Evolutionary conservation across 2,888 invertebrate genomes (phyloP).

Genomic region (Agrypnus murinus): DNA sequence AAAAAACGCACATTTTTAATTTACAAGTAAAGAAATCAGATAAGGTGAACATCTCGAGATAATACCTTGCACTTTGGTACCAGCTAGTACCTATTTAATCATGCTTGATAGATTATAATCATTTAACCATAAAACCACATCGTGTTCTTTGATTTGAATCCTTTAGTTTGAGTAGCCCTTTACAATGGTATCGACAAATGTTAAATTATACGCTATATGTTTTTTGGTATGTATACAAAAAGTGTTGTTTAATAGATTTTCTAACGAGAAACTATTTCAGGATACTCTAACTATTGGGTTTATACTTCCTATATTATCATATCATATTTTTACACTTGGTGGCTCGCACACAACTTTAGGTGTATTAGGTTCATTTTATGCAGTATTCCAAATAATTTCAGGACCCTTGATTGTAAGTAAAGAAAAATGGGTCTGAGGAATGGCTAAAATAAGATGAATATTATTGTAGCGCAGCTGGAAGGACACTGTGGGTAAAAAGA

Average conservation of each 20-base stretch:
- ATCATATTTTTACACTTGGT: constrained; percentile 33
- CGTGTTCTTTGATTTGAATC: constrained; percentile 16
- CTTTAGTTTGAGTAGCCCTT: neutral
- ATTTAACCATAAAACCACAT: constrained; percentile 23
- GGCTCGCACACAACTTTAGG: constrained; percentile 63
- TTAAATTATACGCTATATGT: constrained; percentile 34
- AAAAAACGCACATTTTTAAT: no score
- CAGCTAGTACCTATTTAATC: neutral
- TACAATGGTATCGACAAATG: constrained; percentile 29
- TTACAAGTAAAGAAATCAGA: no score
- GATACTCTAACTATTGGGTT: constrained; percentile 40
- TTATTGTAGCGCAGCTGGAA: constrained; percentile 75
- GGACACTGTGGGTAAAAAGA: constrained; percentile 75
- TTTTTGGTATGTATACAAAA: constrained; percentile 30
- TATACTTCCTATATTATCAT: constrained; percentile 37
- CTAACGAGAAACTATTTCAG: constrained; percentile 28
- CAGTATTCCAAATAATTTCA: constrained; percentile 75
- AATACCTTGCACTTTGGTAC: no score
- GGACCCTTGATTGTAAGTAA: constrained; percentile 75
- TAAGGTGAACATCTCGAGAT: no score
- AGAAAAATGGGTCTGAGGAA: neutral
- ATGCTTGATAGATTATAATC: neutral
- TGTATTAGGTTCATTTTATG: constrained; percentile 75
- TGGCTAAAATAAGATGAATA: neutral
- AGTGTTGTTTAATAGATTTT: neutral